Base-by-base conservation (phyloP, 1,140 invertebrate genomes). In the Paramacrobiotus metropolitanus region DNA sequence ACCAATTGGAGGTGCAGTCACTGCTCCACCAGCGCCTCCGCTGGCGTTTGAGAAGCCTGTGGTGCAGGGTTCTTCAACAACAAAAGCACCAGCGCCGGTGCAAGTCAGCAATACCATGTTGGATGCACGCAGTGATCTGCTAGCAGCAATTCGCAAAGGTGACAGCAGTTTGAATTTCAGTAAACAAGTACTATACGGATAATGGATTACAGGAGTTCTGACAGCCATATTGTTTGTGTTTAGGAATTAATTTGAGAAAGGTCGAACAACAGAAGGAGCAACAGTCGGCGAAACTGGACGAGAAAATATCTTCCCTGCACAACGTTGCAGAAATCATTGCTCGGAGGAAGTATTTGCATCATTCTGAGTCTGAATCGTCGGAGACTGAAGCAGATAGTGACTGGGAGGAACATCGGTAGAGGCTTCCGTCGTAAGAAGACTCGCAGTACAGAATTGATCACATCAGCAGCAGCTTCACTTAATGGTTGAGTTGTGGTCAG, bases 271-370 rank as follows among this genome's bases (percentile, higher is more conserved):
- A 78, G 59, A 84, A 84, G 68, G 79, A 83, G 66, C 84, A 85
- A 68, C 82, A 86, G 70, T 82, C 83, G 40, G 83, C 77, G 63
- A 72, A 76, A 65, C 75, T 82, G 34, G 68, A 70, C 40, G 83
- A 85, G 63, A 82, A 24, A 15, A 28, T 9, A 24, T 15, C 81
- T 1, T 76, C 86, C 30, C 64, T 68, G 4, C 83, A 90, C 72
- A 91, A 96, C 74, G 91, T 96, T 2, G 91, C 91, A 18, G 90
- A 87, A 9, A 93, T 95, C 66, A 79, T 96, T 66, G 89, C 89
- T 24, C 77, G 91, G 31, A 80, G 91, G 30, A 87, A 93, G 31
- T 90, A 88, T 28, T 86, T 95, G 62, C 90, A 96, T 75, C 84
- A 91, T 67, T 90, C 86, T 64, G 90, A 94, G 72, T 85, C 85